Evolutionary conservation across 35 echinoderm and acorn worm species (phyloP), one percentile per base, ranked within the genome.

Genomic region (Chiridota heheva): DNA sequence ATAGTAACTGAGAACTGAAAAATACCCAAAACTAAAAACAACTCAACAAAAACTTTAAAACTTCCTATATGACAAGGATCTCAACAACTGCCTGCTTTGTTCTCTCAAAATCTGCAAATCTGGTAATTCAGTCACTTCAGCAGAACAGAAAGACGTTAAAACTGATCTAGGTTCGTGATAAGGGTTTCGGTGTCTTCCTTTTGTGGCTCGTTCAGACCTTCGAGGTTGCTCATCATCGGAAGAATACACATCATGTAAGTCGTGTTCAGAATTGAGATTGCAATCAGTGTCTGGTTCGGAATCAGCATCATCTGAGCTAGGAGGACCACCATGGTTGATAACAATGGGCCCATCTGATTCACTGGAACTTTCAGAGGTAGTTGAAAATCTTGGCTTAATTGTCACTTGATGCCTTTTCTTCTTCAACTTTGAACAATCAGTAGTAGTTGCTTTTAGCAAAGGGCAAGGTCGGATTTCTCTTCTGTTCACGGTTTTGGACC

Each of bases 381-480:
- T 1, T 10, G n/a, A n/a, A n/a, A n/a, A 10, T 10, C 10, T 41
- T 36, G 6, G 30, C 0, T 30, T 26, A 1, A 5, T 8, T 30
- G 34, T 5, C 7, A 22, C 22, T 1, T 12, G 12, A 38, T 5
- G 34, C 35, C 66, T 0, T 35, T 22, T 22, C 5, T 13, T 17
- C 10, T 12, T 8, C 10, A 38, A 8, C 10, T 4, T 8, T 26
- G 6, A 5, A 38, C n/a, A 10, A 13, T 35, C 7, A 33, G 48
- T 53, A 25, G 13, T 69, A 22, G 20, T 5, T 13, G 31, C 41
- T 5, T 17, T 36, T 7, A 30, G 32, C n/a, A 58, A 35, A 4
- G 73, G 46, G 36, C 73, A 77, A 3, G 44, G 73, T 12, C 73
- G 44, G 27, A 81, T 36, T 40, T 81, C 75, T 39, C 59, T 31